phyloP scores from a whole-genome alignment of 2,113 vertebrate species.

The Lathamus discolor region DNA sequence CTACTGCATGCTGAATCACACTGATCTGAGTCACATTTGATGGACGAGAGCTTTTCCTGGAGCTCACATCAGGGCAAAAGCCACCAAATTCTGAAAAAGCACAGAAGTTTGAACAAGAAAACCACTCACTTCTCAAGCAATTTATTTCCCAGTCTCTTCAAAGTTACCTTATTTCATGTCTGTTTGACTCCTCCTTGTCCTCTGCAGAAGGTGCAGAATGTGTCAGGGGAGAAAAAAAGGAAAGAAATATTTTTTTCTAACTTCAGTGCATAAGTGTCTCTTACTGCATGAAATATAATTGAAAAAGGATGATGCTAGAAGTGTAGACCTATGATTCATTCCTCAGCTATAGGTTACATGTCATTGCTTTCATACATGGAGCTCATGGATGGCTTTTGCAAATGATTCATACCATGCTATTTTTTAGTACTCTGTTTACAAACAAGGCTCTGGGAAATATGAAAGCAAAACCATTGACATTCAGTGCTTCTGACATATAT shows the following conservation, averaged over 20 bases:
- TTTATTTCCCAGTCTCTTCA: neutral
- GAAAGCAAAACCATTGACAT: neutral
- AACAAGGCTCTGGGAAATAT: neutral
- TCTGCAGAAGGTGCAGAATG: neutral
- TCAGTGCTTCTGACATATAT: neutral
- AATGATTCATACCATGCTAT: accelerated
- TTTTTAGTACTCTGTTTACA: neutral
- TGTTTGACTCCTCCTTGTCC: neutral
- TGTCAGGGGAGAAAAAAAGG: neutral
- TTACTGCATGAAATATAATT: neutral
- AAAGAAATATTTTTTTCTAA: neutral
- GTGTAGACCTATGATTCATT: neutral
- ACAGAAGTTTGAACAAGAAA: neutral
- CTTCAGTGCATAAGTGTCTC: neutral
- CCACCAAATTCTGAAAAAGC: neutral
- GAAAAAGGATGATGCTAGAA: neutral
- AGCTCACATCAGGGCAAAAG: neutral
- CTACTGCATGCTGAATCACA: accelerated
- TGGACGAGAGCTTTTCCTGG: neutral
- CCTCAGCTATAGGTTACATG: neutral
- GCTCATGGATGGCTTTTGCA: neutral
- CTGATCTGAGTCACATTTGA: accelerated
- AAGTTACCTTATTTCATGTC: neutral
- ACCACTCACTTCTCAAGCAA: neutral
- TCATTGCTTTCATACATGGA: neutral